Evolutionary conservation across 2,113 vertebrate species (phyloP).

Genomic region (Chascanopsetta lugubris): DNA sequence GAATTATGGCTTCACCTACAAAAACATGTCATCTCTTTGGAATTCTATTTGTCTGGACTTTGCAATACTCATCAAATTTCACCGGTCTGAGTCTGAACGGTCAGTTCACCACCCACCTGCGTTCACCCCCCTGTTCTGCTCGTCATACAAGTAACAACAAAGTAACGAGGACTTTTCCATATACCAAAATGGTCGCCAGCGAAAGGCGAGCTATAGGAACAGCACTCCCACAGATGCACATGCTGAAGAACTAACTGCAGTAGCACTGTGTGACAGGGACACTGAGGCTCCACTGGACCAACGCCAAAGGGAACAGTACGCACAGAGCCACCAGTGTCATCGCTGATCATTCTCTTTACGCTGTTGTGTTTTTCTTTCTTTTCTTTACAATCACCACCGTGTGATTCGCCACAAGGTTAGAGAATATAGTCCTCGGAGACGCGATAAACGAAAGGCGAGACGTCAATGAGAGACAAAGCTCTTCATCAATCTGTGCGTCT

Average conservation of each 20-base stretch:
- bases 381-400: slow-evolving; percentile 1
- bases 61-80: neutral
- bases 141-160: too few species aligned
- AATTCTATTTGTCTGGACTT: neutral
- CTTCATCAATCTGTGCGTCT: slow-evolving; percentile 6
- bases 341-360: slow-evolving; percentile 3
- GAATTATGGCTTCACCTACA: neutral
- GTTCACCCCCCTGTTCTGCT: neutral
- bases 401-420: neutral
- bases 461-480: neutral
- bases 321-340: neutral
- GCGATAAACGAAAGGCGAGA: slow-evolving; percentile 1
- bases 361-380: too few species aligned
- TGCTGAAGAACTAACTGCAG: neutral
- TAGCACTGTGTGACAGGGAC: neutral
- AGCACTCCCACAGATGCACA: neutral
- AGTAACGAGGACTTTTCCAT: neutral
- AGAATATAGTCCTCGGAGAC: slow-evolving; percentile 1
- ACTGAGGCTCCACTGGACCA: too few species aligned
- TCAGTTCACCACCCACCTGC: neutral
- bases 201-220: neutral
- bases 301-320: neutral
- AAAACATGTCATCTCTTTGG: too few species aligned
- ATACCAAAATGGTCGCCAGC: neutral
- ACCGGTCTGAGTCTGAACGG: neutral